phyloP scores from a whole-genome alignment of 1,140 invertebrate genomes.

The Stratiolaelaps scimitus region DNA sequence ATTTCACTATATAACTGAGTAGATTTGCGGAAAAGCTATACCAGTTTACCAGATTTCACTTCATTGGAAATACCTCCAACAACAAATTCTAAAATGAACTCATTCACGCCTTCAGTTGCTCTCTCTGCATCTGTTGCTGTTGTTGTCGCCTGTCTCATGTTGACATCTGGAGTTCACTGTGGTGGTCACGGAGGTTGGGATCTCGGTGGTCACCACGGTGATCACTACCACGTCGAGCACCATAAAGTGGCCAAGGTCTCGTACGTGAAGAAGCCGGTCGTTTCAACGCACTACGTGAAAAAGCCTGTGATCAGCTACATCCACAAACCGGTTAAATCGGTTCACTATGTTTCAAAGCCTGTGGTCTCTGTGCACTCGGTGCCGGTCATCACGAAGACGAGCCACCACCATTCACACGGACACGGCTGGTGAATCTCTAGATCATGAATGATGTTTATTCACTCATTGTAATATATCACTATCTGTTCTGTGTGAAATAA shows the following conservation, averaged over 20 bases:
- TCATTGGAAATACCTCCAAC: no score
- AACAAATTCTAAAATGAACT: no score
- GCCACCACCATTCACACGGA: neutral
- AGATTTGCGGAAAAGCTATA: no score
- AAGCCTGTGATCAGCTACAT: slow-evolving; percentile 26
- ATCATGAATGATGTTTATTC: neutral
- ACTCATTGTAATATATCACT: no score
- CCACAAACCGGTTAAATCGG: slow-evolving; percentile 14
- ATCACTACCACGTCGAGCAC: slow-evolving; percentile 1
- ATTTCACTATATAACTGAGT: no score
- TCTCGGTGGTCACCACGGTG: neutral
- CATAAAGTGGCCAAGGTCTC: slow-evolving; percentile 2
- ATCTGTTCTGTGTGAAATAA: no score
- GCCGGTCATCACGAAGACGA: neutral
- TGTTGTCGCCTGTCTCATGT: no score
- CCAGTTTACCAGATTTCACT: no score
- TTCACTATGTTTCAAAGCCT: slow-evolving; percentile 9
- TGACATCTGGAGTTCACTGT: neutral
- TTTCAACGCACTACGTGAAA: slow-evolving; percentile 26
- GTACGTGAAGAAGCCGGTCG: slow-evolving; percentile 4
- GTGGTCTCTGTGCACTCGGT: slow-evolving; percentile 2
- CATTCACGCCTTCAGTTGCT: no score
- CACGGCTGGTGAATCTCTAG: neutral
- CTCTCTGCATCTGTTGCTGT: no score
- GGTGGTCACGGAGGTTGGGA: slow-evolving; percentile 14